phyloP scores from a whole-genome alignment of 2,113 vertebrate species.

The Vulpes ferrilata region DNA sequence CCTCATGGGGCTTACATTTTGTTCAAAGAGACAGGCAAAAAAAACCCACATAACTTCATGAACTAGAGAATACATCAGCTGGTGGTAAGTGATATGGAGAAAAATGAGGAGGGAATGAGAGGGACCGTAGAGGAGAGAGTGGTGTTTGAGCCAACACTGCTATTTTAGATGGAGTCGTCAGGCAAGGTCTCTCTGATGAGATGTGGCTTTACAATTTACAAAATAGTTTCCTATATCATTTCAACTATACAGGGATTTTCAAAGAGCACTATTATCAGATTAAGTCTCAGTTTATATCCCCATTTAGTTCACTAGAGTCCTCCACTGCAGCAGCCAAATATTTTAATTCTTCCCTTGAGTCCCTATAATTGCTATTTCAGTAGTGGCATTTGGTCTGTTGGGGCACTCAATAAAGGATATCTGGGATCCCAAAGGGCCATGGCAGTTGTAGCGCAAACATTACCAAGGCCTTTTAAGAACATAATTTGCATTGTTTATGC shows the following conservation, averaged over 20 bases:
- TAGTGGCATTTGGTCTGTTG: not conserved
- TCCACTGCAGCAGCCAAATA: not conserved
- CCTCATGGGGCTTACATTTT: not conserved
- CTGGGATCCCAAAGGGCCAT: not conserved
- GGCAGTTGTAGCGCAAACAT: not conserved
- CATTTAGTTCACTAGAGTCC: not conserved
- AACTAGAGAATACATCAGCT: not conserved
- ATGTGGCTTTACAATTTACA: not conserved
- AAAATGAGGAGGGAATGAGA: not conserved
- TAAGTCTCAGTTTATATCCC: not conserved
- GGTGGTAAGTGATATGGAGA: not conserved
- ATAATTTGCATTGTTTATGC: not conserved
- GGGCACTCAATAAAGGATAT: not conserved
- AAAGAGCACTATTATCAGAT: not conserved
- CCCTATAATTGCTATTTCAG: not conserved
- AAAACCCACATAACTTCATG: not conserved
- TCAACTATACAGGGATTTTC: not conserved
- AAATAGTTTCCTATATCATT: not conserved
- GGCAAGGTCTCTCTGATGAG: not conserved
- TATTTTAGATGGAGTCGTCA: not conserved
- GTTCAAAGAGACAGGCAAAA: not conserved
- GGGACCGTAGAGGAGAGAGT: too few species aligned
- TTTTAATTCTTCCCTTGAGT: not conserved
- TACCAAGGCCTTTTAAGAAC: not conserved
- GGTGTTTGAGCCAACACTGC: not conserved